phyloP scores from a whole-genome alignment of 37 sponge, comb jelly and placozoan species.

The Lycopodina hypogea region DNA sequence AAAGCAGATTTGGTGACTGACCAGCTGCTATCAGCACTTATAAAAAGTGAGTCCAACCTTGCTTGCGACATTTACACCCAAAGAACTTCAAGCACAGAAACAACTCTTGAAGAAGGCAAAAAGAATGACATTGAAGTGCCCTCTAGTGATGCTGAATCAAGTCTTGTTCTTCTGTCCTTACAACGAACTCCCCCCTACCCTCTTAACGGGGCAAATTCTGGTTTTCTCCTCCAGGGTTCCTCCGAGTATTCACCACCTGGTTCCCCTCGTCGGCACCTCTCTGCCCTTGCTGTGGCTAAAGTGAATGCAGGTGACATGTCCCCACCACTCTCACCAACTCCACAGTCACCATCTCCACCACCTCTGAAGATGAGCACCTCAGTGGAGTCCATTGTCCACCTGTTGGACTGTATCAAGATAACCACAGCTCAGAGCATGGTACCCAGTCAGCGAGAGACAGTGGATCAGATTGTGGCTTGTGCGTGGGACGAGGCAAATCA shows the following conservation, averaged over 20 bases:
- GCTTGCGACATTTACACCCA: conserved; percentile 22
- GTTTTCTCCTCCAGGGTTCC: background rate
- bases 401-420: conserved; percentile 15
- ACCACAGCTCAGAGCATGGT: conserved; percentile 46
- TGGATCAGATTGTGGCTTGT: conserved; percentile 33
- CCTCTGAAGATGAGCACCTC: conserved; percentile 11
- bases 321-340: background rate
- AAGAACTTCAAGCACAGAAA: background rate
- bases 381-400: conserved; percentile 9
- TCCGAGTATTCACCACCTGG: conserved; percentile 43
- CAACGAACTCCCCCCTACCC: too few relatives aligned
- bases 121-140: background rate
- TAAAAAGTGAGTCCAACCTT: conserved; percentile 43
- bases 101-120: background rate
- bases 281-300: conserved; percentile 17
- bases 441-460: conserved; percentile 30
- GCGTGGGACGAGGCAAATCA: conserved; percentile 37
- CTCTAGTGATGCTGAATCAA: background rate
- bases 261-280: conserved; percentile 42
- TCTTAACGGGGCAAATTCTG: background rate
- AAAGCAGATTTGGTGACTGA: conserved; percentile 58
- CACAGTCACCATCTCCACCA: background rate
- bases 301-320: conserved; percentile 29
- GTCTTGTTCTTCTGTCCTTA: conserved; percentile 10
- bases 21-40: conserved; percentile 29